Evolutionary conservation across 2,113 vertebrate genomes (phyloP).

Genomic region (Stegastes partitus): DNA sequence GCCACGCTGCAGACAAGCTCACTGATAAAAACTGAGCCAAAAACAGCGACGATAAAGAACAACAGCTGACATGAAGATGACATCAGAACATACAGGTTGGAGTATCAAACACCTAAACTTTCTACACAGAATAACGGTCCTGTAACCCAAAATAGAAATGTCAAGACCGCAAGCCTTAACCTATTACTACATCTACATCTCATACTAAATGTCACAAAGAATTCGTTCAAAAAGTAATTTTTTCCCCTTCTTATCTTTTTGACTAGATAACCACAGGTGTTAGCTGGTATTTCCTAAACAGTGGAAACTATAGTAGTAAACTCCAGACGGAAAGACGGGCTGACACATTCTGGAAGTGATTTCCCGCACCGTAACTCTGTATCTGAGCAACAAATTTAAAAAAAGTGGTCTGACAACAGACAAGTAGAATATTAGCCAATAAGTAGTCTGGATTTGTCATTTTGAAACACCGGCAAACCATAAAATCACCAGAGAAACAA

Average conservation of each 20-base stretch:
- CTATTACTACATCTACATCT: not conserved
- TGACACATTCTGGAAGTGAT: conserved; percentile 24
- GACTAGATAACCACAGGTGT: not conserved
- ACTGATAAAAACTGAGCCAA: conserved; percentile 14
- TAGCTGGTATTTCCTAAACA: not conserved
- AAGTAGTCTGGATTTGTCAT: not conserved
- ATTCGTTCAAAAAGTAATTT: not conserved
- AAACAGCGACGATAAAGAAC: conserved; percentile 5
- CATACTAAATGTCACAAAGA: not conserved
- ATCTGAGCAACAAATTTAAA: not conserved
- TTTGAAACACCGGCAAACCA: not conserved
- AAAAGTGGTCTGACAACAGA: not conserved
- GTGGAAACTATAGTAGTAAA: not conserved
- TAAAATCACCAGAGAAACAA: not conserved
- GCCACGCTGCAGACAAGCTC: conserved; percentile 14
- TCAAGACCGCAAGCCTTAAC: not conserved
- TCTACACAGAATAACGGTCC: not conserved
- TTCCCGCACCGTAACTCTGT: not conserved
- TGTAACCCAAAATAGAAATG: not conserved
- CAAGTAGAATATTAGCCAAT: not conserved
- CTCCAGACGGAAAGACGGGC: not conserved
- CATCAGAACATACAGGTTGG: not conserved
- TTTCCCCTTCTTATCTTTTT: not conserved
- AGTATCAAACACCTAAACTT: conserved; percentile 22
- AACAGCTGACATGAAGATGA: not conserved